Evolutionary conservation across 2,113 vertebrate genomes (phyloP), one percentile per base, ranked within the genome.

Genomic region (Phyllopteryx taeniolatus): DNA sequence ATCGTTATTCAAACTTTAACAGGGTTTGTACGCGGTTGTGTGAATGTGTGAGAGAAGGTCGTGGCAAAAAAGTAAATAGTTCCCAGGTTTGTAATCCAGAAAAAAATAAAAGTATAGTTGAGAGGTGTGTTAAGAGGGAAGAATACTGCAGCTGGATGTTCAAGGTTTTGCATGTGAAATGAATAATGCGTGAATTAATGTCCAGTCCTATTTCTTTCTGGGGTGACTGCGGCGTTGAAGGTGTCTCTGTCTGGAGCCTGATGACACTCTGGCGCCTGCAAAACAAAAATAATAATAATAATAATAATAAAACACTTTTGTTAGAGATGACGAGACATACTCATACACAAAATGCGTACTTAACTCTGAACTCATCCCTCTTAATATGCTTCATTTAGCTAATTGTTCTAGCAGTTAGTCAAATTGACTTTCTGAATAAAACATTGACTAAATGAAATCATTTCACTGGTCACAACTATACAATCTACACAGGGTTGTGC

Each of bases 241-340:
- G 31, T 85, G 73, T 61, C 76, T 87, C 47, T 78, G 86, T 70
- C 90, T 90, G 74, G 86, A 51, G 73, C 79, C 78, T 0, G 83
- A 12, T 19, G 86, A 79, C 6, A 87, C 62, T 82, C 85, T 90
- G 54, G 81, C 64, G n/a, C 89, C 91, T 91, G 79, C 73, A 75
- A 5, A 43, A n/a, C 35, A 82, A 2, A 77, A 57, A 22, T 35
- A 10, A 9, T 15, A 53, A 39, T 19, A 59, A 59, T 22, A 59
- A 59, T 22, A 44, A 35, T 14, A 12, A 62, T 8, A 33, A 62
- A 27, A 65, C 10, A 33, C 60, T 13, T 11, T 5, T 15, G 15
- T 61, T 17, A 61, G 14, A 31, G 14, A 35, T 20, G 35, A 64
- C 17, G 5, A 2, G 10, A 42, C 20, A 20, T 12, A 20, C 19